phyloP scores from a whole-genome alignment of 2,113 vertebrate genomes.

The Pleuronectes platessa region DNA sequence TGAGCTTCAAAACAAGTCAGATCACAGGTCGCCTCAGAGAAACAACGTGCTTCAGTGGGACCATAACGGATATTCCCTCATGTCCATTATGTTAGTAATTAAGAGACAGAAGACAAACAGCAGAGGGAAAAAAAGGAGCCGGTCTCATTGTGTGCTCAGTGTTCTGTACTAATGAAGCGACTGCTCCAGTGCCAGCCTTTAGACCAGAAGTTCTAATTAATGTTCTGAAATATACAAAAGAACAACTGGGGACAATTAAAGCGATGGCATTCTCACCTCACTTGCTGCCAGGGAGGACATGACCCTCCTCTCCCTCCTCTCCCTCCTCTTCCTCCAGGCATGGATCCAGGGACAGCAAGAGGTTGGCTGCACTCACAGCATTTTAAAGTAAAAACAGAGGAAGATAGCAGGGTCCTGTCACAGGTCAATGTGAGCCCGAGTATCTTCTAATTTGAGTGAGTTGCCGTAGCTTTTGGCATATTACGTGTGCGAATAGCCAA shows the following conservation, averaged over 20 bases:
- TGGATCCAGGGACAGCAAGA: constrained; percentile 25
- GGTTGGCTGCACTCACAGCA: constrained; percentile 16
- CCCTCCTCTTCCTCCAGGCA: background rate
- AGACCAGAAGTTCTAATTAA: constrained; percentile 59
- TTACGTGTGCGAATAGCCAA: background rate
- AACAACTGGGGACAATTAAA: constrained; percentile 51
- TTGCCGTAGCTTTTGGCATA: background rate
- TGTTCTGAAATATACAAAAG: constrained; percentile 46
- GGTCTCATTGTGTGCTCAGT: constrained; percentile 28
- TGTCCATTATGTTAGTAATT: constrained; percentile 53
- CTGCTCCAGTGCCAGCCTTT: constrained; percentile 52
- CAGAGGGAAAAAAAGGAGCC: background rate
- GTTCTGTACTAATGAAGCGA: constrained; percentile 57
- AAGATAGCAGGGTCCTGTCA: background rate
- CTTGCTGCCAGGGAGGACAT: constrained; percentile 26
- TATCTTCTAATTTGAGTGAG: constrained; percentile 13
- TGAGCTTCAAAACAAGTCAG: constrained; percentile 28
- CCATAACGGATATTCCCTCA: constrained; percentile 35
- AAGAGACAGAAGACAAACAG: constrained; percentile 39
- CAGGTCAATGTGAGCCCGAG: constrained; percentile 3
- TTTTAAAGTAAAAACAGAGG: constrained; percentile 6
- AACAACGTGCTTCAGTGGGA: constrained; percentile 36
- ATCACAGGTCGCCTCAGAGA: constrained; percentile 31
- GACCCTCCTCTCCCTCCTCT: background rate
- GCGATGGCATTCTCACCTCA: constrained; percentile 30